Conservation (phyloP, 2,888 invertebrate genomes). For the Ametastegia equiseti region DNA sequence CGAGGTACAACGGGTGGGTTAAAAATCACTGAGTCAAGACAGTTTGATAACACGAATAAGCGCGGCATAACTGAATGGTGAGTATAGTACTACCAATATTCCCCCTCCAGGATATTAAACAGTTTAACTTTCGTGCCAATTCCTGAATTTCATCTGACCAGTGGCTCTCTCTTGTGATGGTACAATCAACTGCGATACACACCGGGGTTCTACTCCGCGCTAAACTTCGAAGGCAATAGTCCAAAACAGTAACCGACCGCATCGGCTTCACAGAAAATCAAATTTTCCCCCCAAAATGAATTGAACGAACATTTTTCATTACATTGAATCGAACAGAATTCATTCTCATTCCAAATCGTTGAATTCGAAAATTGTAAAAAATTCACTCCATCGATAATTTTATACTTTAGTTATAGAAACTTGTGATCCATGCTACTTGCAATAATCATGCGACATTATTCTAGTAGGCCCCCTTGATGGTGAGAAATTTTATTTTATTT, state of each 20-base stretch:
- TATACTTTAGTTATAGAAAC: neutral
- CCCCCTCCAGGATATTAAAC: constrained; percentile 67
- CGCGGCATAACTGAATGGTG: constrained; percentile 70
- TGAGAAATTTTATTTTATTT: neutral
- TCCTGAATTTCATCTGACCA: neutral
- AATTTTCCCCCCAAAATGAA: neutral
- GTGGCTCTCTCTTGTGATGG: constrained; percentile 34
- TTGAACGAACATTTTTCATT: neutral
- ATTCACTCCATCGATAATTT: neutral
- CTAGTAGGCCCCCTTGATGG: neutral
- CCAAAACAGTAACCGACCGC: neutral
- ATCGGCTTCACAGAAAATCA: neutral
- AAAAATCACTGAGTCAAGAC: constrained; percentile 50
- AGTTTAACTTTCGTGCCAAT: constrained; percentile 29
- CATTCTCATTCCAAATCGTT: neutral
- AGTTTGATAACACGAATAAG: constrained; percentile 67
- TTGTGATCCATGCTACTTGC: neutral
- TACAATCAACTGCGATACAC: neutral
- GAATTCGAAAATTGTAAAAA: neutral
- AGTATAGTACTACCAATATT: constrained; percentile 56
- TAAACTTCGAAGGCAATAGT: constrained; percentile 15
- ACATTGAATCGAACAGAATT: neutral
- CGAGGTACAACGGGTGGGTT: neutral
- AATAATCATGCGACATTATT: neutral
- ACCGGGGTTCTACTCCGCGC: neutral